Evolutionary conservation across 1,140 invertebrate species (phyloP), one percentile per base, ranked within the genome.

Genomic region (Meloidogyne exigua): DNA sequence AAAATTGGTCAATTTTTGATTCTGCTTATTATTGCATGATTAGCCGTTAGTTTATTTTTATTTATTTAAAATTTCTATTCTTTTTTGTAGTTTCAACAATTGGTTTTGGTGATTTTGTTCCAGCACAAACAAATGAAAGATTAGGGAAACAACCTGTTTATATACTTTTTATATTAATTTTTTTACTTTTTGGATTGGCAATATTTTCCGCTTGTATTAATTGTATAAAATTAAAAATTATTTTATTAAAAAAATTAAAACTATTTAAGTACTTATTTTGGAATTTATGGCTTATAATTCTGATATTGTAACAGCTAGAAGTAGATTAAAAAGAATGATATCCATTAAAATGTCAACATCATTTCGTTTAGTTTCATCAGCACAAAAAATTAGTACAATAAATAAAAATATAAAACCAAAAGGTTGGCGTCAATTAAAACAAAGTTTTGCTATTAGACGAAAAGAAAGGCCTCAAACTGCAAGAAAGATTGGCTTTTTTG

Each of bases 21-120:
- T 94, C 95, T 71, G 94, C 98, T 82, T 99, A 99, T 88, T 99
- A 98, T 88, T 99, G 96, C 87, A 97, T 99, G 88, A 95, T 99
- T 67, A 99, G 96, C 0, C 89, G 98, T 62, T 97, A 95, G 1
- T 98, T 72, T 21, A 25, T 75, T 21, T 75, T 75, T 32, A 75
- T 32, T 28, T 42, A 12, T 13, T 69, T 57, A 13, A 75, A 21
- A 15, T 79, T 18, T 74, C 25, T n/a, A 18, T 64, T 62, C n/a
- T 25, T 18, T 21, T 42, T 25, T 81, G 57, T 65, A 87, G 80
- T 87, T 36, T 81, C 75, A n/a, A 84, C 81, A 49, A 85, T 85
- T 81, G 89, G 89, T 32, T 91, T 91, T 80, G 91, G 91, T 7
- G 91, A 92, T 82, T 91, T 89, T 83, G 91, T 92, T 10, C 80